A percentile compares a stretch with the other conserved stretches of the same genome.
Conservation (phyloP, 2,888 invertebrate species). For the Spodoptera exigua region DNA sequence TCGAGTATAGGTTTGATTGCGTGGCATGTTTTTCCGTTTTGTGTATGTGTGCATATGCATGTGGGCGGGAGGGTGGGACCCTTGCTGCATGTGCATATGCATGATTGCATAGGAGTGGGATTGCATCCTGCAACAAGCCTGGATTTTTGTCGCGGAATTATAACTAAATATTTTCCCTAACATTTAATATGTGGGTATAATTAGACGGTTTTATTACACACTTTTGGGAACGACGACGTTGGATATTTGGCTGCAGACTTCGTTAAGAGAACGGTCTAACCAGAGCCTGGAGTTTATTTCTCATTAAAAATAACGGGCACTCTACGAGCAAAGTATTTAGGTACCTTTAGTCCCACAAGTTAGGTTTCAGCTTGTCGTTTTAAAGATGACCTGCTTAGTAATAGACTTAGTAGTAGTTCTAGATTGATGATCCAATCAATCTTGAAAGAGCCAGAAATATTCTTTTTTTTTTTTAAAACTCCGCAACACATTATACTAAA, state of each 20-base stretch:
- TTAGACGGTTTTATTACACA: slow-evolving; percentile 58
- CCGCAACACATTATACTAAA: too few relatives aligned
- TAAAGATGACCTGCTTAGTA: slow-evolving; percentile 13
- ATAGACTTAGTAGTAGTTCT: slow-evolving; percentile 37
- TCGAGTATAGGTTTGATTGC: too few relatives aligned
- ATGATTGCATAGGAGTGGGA: too few relatives aligned
- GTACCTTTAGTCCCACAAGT: slow-evolving; percentile 32
- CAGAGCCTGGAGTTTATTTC: slow-evolving; percentile 59
- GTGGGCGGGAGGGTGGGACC: too few relatives aligned
- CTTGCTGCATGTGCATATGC: too few relatives aligned
- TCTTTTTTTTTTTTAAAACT: slow-evolving; percentile 10
- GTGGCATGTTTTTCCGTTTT: too few relatives aligned
- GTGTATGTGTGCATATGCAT: too few relatives aligned
- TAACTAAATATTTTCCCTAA: too few relatives aligned
- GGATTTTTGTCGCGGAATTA: too few relatives aligned
- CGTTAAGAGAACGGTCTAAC: slow-evolving; percentile 56
- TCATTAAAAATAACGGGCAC: slow-evolving; percentile 62
- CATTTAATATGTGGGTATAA: slow-evolving; percentile 22
- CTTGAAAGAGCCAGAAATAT: slow-evolving; percentile 19
- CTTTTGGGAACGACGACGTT: slow-evolving; percentile 50
- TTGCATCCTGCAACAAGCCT: too few relatives aligned
- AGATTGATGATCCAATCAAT: slow-evolving; percentile 22
- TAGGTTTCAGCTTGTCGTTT: slow-evolving; percentile 17
- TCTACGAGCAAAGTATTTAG: slow-evolving; percentile 53
- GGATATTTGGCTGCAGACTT: slow-evolving; percentile 57